Evolutionary conservation across 2,113 vertebrate species (phyloP).

Genomic region (Anser cygnoides): DNA sequence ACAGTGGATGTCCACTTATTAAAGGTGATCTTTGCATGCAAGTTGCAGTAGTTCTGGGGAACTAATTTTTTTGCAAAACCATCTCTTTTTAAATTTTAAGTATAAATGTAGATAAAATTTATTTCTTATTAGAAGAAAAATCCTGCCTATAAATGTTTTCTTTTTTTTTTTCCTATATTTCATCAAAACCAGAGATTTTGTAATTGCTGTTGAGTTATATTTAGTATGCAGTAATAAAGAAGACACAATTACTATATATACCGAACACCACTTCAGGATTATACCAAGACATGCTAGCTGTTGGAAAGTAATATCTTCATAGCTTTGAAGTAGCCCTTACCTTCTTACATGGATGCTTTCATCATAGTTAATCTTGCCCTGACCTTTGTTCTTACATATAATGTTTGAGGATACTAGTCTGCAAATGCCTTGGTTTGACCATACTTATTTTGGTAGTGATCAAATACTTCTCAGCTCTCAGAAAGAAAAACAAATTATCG

Average conservation of each 20-base stretch:
- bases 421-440: neutral
- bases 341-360: neutral
- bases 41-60: neutral
- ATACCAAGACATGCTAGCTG: neutral
- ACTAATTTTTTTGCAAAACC: neutral
- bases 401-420: neutral
- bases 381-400: neutral
- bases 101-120: neutral
- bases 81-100: constrained; percentile 8
- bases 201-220: neutral
- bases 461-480: neutral
- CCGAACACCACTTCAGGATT: neutral
- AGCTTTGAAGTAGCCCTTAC: neutral
- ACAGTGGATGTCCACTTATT: neutral
- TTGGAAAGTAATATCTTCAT: neutral
- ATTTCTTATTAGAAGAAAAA: neutral
- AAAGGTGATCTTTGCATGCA: neutral
- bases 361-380: neutral
- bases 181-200: neutral
- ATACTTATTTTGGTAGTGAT: neutral
- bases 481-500: neutral
- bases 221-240: neutral
- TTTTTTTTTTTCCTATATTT: neutral
- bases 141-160: neutral
- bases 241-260: neutral